Percentiles rank a stretch among this genome's conserved stretches.
These are phyloP conservation scores for Palloptera scutellata DNA, from an alignment of 2,888 invertebrate genomes.

Conservation along the genomic window DNA sequence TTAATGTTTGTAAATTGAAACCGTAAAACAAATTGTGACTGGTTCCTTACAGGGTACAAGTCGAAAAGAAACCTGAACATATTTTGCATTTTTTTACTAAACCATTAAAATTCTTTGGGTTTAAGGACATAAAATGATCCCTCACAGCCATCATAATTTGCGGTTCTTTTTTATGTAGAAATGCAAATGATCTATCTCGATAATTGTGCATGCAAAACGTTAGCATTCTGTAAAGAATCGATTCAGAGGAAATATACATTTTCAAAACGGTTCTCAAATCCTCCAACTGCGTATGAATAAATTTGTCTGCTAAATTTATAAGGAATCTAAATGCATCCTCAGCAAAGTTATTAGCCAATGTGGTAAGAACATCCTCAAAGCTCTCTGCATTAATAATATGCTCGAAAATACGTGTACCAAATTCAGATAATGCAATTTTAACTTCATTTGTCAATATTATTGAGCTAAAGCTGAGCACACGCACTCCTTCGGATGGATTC, in stretches of 20 bases:
- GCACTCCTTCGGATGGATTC: conserved; percentile 37
- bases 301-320: conserved; percentile 41
- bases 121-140: conserved; percentile 41
- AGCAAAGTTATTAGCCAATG: conserved; percentile 37
- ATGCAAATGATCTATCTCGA: not conserved
- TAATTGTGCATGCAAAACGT: conserved; percentile 34
- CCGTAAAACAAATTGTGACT: too few species aligned
- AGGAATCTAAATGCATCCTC: conserved; percentile 32
- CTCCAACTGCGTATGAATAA: conserved; percentile 35
- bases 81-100: conserved; percentile 33
- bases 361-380: conserved; percentile 41
- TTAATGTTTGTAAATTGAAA: too few species aligned
- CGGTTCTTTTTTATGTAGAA: conserved; percentile 10
- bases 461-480: not conserved
- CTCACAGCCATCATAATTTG: conserved; percentile 39
- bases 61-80: conserved; percentile 45
- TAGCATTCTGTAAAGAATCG: conserved; percentile 45
- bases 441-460: conserved; percentile 35
- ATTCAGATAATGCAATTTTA: conserved; percentile 20
- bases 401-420: conserved; percentile 34
- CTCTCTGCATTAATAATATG: conserved; percentile 42
- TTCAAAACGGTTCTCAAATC: not conserved
- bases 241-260: conserved; percentile 46
- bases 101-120: conserved; percentile 38
- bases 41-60: conserved; percentile 36